These are phyloP conservation scores for Polydrusus tereticollis DNA, from an alignment of 2,888 invertebrate genomes.

Conservation along the genomic window DNA sequence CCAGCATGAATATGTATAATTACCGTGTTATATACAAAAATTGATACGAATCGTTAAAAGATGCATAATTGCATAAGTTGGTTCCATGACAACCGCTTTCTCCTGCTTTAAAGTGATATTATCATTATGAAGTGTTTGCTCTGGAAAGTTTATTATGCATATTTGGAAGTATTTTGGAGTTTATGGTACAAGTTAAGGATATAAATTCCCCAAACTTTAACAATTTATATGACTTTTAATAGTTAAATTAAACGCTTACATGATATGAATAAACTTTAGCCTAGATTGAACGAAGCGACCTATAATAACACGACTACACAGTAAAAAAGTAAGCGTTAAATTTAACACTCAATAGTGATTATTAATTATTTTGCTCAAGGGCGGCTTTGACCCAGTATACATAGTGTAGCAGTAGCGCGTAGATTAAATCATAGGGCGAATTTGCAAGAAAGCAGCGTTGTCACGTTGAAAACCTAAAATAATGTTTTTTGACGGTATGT, in stretches of 20 bases:
- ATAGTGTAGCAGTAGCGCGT: no score
- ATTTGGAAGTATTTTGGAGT: conserved; percentile 50
- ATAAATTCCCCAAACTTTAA: conserved; percentile 51
- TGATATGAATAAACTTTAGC: conserved; percentile 52
- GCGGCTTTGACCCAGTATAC: no score
- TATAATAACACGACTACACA: conserved; percentile 33
- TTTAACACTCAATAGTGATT: no score
- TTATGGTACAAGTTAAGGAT: conserved; percentile 50
- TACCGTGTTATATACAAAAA: no score
- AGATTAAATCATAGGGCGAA: no score
- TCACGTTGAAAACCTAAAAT: no score
- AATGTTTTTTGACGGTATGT: no score
- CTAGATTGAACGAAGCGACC: conserved; percentile 33
- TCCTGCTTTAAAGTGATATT: neutral
- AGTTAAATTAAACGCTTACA: conserved; percentile 48
- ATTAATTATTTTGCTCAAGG: no score
- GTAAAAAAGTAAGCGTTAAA: no score
- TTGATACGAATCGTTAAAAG: neutral
- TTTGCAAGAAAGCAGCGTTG: no score
- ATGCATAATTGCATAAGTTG: neutral
- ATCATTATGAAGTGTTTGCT: conserved; percentile 38
- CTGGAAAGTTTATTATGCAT: conserved; percentile 50
- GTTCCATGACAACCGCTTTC: neutral
- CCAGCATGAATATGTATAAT: no score
- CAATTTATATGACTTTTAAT: conserved; percentile 50